These are phyloP conservation scores for Danio tinwini DNA, from an alignment of 2,797 vertebrate species.

Conservation along the genomic window DNA sequence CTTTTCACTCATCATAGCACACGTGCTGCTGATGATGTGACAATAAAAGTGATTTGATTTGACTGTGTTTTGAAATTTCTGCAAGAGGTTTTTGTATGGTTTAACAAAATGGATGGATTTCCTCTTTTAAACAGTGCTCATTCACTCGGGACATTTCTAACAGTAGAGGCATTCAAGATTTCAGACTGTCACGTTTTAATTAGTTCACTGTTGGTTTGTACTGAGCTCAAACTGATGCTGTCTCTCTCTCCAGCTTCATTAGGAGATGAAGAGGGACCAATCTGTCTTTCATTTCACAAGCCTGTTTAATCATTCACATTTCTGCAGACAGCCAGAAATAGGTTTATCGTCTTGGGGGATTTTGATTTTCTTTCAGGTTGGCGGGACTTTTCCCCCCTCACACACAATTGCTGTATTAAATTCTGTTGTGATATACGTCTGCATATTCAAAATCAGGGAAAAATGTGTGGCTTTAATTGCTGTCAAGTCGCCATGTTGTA, in stretches of 20 bases:
- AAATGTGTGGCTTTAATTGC: constrained; percentile 42
- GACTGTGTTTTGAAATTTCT: constrained; percentile 6
- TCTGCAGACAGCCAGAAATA: constrained; percentile 31
- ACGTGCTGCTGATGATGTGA: no score
- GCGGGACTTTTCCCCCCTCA: background rate
- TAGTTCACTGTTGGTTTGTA: constrained; percentile 39
- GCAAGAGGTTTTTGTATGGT: constrained; percentile 18
- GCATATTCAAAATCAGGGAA: constrained; percentile 12
- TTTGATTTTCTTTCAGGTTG: constrained; percentile 38
- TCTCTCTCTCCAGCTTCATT: constrained; percentile 34
- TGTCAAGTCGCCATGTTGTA: constrained; percentile 18
- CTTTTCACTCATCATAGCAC: no score
- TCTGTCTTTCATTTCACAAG: constrained; percentile 40
- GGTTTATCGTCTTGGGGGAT: constrained; percentile 35
- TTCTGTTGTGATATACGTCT: background rate
- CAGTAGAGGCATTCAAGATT: constrained; percentile 28
- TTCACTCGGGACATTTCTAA: constrained; percentile 25
- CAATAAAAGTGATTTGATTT: no score
- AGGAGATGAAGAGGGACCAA: constrained; percentile 36
- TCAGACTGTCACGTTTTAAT: constrained; percentile 45
- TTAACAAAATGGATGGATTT: constrained; percentile 30
- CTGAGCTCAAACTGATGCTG: constrained; percentile 19
- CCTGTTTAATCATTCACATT: constrained; percentile 37
- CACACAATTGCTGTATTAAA: constrained; percentile 9
- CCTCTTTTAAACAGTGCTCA: constrained; percentile 26